Base-by-base conservation (phyloP, 2,113 vertebrate species). In the Hippolais icterina region DNA sequence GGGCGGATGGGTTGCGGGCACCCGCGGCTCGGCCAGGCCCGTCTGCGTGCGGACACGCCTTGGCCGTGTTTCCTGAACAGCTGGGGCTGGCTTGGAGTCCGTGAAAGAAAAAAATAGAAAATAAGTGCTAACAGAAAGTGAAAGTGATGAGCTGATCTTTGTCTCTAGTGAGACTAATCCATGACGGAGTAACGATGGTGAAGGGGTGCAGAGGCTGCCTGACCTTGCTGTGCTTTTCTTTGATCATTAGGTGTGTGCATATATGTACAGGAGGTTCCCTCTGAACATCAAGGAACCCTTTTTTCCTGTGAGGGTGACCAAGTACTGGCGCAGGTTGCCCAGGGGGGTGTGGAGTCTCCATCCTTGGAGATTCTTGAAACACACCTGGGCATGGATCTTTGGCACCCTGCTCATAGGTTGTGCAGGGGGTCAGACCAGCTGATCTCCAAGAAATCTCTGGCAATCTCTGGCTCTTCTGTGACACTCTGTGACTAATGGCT, bases 1-100 rank as follows among this genome's bases (percentile, higher is more conserved):
- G 71, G 37, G 42, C 25, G 6, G 15, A 15, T 0, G 29, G 37
- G 9, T 5, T 4, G 68, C 13, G 10, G 42, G 24, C 29, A 2
- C 5, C 47, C 2, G 11, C 20, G 16, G 65, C 65, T 4, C 1
- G 52, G 35, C 35, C 4, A 0, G 6, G 1, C 12, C 3, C 3
- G 1, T 1, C 41, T 19, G 41, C 7, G 2, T 4, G 65, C 14
- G 12, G 33, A 20, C 49, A 2, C 57, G 10, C 20, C 27, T 3
- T 4, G 39, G 71, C 9, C 41, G 4, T 8, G 50, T 7, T 6
- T 15, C 31, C 12, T 2, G 24, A 4, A 1, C 28, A 2, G 9
- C 22, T 9, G 39, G 12, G 25, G 25, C 31, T 50, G 3, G 6
- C 6, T 7, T 10, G 3, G 42, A 4, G 5, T 9, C 22, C 2